These are phyloP conservation scores for Alethe castanea DNA, from an alignment of 2,113 vertebrate genomes.

Conservation along the genomic window DNA sequence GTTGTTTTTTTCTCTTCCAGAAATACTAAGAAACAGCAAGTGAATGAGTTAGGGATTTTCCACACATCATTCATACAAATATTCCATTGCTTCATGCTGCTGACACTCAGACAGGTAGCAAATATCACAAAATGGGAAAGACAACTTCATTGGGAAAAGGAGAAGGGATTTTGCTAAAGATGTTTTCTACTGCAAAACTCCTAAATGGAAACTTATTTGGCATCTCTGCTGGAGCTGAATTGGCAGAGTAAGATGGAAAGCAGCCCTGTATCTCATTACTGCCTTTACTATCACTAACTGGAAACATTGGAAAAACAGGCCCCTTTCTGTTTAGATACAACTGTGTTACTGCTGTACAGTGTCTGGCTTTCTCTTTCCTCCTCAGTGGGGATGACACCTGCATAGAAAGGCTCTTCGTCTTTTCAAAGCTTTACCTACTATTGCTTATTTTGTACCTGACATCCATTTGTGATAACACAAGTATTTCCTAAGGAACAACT, in stretches of 20 bases:
- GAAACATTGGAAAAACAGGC: constrained; percentile 11
- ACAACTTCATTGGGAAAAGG: background rate
- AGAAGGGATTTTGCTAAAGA: background rate
- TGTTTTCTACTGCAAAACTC: constrained; percentile 29
- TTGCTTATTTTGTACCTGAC: background rate
- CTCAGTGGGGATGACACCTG: background rate
- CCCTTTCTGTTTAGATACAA: constrained; percentile 13
- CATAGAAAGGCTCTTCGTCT: background rate
- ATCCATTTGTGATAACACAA: background rate
- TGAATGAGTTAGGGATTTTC: constrained; percentile 7
- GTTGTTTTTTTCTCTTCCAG: background rate
- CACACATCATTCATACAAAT: background rate
- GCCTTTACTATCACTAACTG: constrained; percentile 31
- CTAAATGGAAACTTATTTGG: constrained; percentile 42
- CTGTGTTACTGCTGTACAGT: background rate
- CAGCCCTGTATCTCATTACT: constrained; percentile 34
- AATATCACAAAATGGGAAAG: background rate
- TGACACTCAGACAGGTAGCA: constrained; percentile 31
- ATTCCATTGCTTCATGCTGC: constrained; percentile 41
- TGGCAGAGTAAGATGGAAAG: constrained; percentile 51
- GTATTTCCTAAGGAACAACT: background rate
- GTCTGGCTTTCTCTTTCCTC: background rate
- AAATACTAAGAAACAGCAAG: background rate
- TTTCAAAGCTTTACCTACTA: background rate
- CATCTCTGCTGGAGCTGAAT: background rate